Evolutionary conservation across 1,140 invertebrate genomes (phyloP).

Genomic region (Platyura marginata): DNA sequence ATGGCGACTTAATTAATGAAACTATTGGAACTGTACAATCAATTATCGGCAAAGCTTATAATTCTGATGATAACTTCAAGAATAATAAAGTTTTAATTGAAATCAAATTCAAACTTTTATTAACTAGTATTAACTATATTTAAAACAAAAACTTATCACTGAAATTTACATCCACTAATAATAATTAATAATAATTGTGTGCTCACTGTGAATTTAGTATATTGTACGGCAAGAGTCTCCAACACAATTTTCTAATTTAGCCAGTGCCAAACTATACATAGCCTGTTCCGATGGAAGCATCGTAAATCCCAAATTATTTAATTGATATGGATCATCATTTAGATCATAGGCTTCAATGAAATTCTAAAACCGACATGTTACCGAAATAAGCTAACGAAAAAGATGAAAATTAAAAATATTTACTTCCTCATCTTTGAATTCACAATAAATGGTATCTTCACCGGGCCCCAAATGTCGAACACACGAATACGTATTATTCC

Average conservation of each 20-base stretch:
- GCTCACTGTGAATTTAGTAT: too few species aligned
- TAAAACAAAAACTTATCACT: too few species aligned
- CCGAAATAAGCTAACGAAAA: constrained; percentile 20
- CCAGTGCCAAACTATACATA: constrained; percentile 12
- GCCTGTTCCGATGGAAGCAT: constrained; percentile 25
- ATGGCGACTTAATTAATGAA: too few species aligned
- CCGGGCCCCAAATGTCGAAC: constrained; percentile 34
- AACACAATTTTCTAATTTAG: constrained; percentile 14
- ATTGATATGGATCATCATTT: constrained; percentile 41
- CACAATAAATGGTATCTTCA: constrained; percentile 50
- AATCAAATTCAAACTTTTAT: too few species aligned
- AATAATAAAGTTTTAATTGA: too few species aligned
- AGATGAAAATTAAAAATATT: constrained; percentile 6
- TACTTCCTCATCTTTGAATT: constrained; percentile 55
- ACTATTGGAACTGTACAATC: too few species aligned
- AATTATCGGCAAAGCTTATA: too few species aligned
- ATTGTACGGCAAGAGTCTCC: constrained; percentile 9
- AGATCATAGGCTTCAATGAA: constrained; percentile 57
- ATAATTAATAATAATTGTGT: too few species aligned
- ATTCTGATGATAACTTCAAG: too few species aligned
- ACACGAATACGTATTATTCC: constrained; percentile 71
- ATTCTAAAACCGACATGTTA: too few species aligned
- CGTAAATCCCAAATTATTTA: constrained; percentile 37
- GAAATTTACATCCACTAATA: too few species aligned
- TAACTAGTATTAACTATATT: too few species aligned